Evolutionary conservation across 2,113 vertebrate species (phyloP), one percentile per base, ranked within the genome.

Genomic region (Cebidichthys violaceus): DNA sequence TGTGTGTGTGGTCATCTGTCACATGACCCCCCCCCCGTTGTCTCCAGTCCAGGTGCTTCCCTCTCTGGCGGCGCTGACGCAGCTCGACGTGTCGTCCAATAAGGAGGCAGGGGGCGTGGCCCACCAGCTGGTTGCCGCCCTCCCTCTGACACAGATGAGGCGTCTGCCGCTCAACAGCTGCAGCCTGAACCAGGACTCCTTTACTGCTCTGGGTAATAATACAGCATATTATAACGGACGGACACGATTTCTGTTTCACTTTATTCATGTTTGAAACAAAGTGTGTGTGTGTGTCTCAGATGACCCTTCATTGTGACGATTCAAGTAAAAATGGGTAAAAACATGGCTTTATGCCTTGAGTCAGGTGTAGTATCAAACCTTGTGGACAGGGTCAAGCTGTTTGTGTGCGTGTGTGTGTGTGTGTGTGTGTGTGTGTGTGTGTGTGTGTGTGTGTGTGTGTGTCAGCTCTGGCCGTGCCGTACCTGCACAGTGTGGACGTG

Each of bases 41-140:
- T 92, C 89, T 86, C 66, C 87, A 99, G 97, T 95, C 82, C 96
- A 97, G 94, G 95, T 95, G 59, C 93, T 97, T 77, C 96, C 97
- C 71, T 93, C 96, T 62, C 94, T 98, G 31, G 87, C 89, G 6
- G 95, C 85, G 84, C 95, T 98, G 86, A 92, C 90, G 13, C 93
- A 95, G 41, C 82, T 98, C 85, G 93, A 98, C 88, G 88, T 98
- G 81, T 97, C 97, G 10, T 95, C 94, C 0, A 98, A 98, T 93
- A 95, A 93, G 96, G 95, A 91, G 13, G 77, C 92, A 14, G 97
- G 97, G 37, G 31, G 83, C 15, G 85, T 92, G 68, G 92, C 94
- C 35, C 88, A 90, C 57, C 65, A 79, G 35, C 93, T 98, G 43
- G 94, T 98, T 72, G 88, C 95, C 70, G 89, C 93, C 77, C 95